Conservation (phyloP, 1,140 invertebrate genomes). For the Drosophila persimilis region DNA sequence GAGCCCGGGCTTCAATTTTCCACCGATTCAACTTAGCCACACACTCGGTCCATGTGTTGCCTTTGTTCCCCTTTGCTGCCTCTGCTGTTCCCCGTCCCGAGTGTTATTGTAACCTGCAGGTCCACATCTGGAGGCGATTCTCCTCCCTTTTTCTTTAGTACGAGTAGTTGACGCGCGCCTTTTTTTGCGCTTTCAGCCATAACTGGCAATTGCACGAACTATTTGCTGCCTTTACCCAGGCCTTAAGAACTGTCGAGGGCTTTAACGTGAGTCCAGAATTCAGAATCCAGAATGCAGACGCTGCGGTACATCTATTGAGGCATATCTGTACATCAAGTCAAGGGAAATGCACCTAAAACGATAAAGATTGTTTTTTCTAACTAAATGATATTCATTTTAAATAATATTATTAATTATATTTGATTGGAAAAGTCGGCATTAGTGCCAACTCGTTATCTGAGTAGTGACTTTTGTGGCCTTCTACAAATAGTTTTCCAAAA, state of each 20-base stretch:
- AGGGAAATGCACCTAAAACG: no score
- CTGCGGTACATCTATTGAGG: slow-evolving; percentile 32
- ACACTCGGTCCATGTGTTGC: slow-evolving; percentile 47
- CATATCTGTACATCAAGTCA: slow-evolving; percentile 12
- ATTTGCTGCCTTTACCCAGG: slow-evolving; percentile 40
- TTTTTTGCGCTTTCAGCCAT: slow-evolving; percentile 50
- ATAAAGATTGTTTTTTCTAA: no score
- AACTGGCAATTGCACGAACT: slow-evolving; percentile 73
- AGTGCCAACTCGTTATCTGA: no score
- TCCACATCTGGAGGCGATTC: slow-evolving; percentile 49
- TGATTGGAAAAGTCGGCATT: no score
- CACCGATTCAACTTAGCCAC: slow-evolving; percentile 63
- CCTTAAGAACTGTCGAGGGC: slow-evolving; percentile 33
- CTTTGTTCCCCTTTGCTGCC: not conserved
- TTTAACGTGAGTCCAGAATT: slow-evolving; percentile 17
- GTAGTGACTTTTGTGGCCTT: no score
- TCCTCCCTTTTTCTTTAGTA: slow-evolving; percentile 25
- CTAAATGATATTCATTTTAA: no score
- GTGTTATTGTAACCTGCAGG: slow-evolving; percentile 48
- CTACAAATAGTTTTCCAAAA: no score
- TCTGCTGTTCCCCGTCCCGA: not conserved
- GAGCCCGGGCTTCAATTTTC: slow-evolving; percentile 71
- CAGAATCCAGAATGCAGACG: not conserved
- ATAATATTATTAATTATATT: no score
- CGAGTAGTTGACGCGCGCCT: slow-evolving; percentile 57